These are phyloP conservation scores for Carettochelys insculpta DNA, from an alignment of 2,113 vertebrate genomes.

Conservation along the genomic window DNA sequence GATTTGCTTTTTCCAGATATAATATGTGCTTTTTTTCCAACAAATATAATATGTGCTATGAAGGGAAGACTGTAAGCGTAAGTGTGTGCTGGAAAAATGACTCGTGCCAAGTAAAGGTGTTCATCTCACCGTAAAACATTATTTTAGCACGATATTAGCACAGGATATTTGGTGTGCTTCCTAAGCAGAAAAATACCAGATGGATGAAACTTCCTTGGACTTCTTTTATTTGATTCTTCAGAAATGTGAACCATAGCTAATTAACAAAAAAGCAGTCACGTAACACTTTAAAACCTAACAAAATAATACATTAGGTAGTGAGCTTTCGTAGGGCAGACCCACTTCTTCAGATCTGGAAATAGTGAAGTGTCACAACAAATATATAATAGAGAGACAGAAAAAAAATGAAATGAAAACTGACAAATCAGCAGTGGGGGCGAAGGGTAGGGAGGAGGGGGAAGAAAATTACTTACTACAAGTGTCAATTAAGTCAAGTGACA, in stretches of 20 bases:
- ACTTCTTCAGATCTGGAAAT: too few species aligned
- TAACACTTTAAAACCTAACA: too few species aligned
- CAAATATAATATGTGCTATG: not conserved
- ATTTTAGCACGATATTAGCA: not conserved
- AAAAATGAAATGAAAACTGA: too few species aligned
- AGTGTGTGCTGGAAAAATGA: not conserved
- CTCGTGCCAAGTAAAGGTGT: not conserved
- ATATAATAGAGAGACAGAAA: too few species aligned
- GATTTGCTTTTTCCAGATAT: not conserved
- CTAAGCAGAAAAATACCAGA: not conserved
- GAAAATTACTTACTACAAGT: too few species aligned
- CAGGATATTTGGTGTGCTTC: not conserved
- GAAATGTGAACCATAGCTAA: not conserved
- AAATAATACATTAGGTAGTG: too few species aligned
- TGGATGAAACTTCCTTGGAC: not conserved
- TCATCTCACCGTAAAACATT: not conserved
- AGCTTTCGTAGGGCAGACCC: too few species aligned
- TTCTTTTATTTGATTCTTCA: not conserved
- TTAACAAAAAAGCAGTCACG: too few species aligned
- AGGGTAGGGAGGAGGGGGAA: too few species aligned
- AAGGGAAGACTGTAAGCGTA: not conserved
- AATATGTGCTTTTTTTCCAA: not conserved
- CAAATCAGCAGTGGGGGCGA: too few species aligned
- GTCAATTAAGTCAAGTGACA: too few species aligned
- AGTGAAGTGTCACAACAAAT: too few species aligned